Conservation (phyloP, 1,140 invertebrate species). For the Trichogramma pretiosum region DNA sequence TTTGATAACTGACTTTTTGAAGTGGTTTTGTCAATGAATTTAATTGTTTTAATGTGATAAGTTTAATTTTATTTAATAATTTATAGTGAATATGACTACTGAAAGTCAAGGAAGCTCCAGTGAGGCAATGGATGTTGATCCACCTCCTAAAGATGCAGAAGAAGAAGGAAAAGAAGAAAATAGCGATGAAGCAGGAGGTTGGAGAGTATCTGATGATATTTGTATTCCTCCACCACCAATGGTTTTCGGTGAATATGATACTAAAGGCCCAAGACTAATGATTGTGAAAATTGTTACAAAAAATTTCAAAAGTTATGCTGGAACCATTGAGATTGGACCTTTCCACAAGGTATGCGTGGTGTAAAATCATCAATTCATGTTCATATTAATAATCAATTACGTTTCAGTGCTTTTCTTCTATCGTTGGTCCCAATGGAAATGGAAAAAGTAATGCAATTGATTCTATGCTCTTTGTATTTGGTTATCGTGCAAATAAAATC, state of each 20-base stretch:
- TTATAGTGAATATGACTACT: slow-evolving; percentile 18
- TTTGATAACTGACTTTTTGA: no score
- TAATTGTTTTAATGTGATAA: no score
- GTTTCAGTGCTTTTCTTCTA: slow-evolving; percentile 85
- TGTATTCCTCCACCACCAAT: slow-evolving; percentile 80
- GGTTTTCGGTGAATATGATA: slow-evolving; percentile 58
- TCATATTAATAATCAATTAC: no score
- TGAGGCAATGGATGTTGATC: slow-evolving; percentile 25
- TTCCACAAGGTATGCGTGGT: slow-evolving; percentile 64
- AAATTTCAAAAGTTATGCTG: slow-evolving; percentile 98
- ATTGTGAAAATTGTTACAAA: slow-evolving; percentile 87
- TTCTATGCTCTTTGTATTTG: slow-evolving; percentile 99
- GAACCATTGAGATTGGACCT: slow-evolving; percentile 66
- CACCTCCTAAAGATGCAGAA: slow-evolving; percentile 25
- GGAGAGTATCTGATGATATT: slow-evolving; percentile 65
- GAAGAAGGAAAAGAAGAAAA: no score
- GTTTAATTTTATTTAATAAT: slow-evolving; percentile 14
- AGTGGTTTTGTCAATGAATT: no score
- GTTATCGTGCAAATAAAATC: slow-evolving; percentile 91
- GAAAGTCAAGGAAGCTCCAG: slow-evolving; percentile 16
- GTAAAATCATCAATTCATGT: not conserved
- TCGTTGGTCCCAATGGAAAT: slow-evolving; percentile 99
- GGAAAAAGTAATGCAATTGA: slow-evolving; percentile 99
- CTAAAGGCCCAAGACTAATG: slow-evolving; percentile 70
- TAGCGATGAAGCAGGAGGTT: slow-evolving; percentile 53